These are phyloP conservation scores for Ailurus styani DNA, from an alignment of 2,113 vertebrate species.

Conservation along the genomic window DNA sequence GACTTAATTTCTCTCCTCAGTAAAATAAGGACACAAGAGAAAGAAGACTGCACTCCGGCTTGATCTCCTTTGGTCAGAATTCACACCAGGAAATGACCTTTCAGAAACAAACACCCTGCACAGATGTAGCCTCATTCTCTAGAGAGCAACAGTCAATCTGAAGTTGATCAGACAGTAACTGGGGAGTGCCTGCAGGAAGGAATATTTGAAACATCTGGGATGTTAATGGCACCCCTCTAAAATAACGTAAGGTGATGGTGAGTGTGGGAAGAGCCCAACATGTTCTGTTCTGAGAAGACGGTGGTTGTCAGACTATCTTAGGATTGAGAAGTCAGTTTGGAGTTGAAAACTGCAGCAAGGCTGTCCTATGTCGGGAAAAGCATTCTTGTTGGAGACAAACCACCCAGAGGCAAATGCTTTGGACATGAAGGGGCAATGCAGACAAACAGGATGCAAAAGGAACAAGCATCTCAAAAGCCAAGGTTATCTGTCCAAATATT, in stretches of 20 bases:
- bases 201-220: slow-evolving; percentile 65
- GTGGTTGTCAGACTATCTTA: not conserved
- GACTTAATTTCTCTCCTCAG: slow-evolving; percentile 70
- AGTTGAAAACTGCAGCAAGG: not conserved
- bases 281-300: not conserved
- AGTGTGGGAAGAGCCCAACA: not conserved
- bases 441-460: not conserved
- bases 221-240: not conserved
- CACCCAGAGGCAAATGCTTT: not conserved
- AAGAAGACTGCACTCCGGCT: slow-evolving; percentile 14
- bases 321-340: not conserved
- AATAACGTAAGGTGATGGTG: not conserved
- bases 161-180: slow-evolving; percentile 30
- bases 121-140: slow-evolving; percentile 39
- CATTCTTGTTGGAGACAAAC: not conserved
- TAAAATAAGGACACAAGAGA: slow-evolving; percentile 30
- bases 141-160: slow-evolving; percentile 49
- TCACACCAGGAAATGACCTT: slow-evolving; percentile 76
- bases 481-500: not conserved
- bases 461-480: not conserved
- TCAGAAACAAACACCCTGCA: slow-evolving; percentile 60
- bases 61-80: slow-evolving; percentile 62
- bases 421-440: not conserved
- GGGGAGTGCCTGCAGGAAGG: slow-evolving; percentile 41
- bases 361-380: not conserved